A percentile compares a stretch with the other conserved stretches of the same genome.
Conservation (phyloP, 1,140 invertebrate species). For the Conus ventricosus region DNA sequence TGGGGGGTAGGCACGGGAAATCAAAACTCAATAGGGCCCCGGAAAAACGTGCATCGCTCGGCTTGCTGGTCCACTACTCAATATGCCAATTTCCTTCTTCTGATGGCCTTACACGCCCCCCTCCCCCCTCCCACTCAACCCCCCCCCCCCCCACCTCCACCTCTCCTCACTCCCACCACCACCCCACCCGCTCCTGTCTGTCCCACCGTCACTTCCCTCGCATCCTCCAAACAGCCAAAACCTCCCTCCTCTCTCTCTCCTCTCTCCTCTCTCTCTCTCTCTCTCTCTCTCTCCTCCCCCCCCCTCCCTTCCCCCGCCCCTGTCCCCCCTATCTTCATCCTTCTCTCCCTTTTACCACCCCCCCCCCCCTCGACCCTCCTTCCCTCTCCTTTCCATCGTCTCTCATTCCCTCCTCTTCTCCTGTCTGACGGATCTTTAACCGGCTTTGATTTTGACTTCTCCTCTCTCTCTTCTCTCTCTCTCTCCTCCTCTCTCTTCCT, state of each 20-base stretch:
- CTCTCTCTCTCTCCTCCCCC: not conserved
- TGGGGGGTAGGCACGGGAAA: constrained; percentile 7
- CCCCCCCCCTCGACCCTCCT: too few species aligned
- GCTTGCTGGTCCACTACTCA: constrained; percentile 30
- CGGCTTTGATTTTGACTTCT: too few species aligned
- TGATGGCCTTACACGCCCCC: constrained; percentile 39
- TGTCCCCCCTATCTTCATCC: not conserved
- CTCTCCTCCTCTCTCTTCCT: too few species aligned
- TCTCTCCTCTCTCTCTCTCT: not conserved
- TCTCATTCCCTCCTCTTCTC: too few species aligned
- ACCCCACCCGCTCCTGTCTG: not conserved
- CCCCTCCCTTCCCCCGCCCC: not conserved
- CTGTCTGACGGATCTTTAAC: too few species aligned
- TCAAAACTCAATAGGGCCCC: constrained; percentile 40
- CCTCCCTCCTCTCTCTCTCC: not conserved
- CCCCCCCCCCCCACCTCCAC: not conserved
- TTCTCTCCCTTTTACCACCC: too few species aligned
- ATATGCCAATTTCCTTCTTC: constrained; percentile 42
- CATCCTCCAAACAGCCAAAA: not conserved
- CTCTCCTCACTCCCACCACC: not conserved
- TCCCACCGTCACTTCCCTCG: not conserved
- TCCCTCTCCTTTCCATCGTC: too few species aligned
- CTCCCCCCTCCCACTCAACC: not conserved
- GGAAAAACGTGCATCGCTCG: constrained; percentile 32
- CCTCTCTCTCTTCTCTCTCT: too few species aligned